A percentile compares a stretch with the other conserved stretches of the same genome.
Evolutionary conservation across 2,888 invertebrate species (phyloP).

Genomic region (Drosophila meridiana): DNA sequence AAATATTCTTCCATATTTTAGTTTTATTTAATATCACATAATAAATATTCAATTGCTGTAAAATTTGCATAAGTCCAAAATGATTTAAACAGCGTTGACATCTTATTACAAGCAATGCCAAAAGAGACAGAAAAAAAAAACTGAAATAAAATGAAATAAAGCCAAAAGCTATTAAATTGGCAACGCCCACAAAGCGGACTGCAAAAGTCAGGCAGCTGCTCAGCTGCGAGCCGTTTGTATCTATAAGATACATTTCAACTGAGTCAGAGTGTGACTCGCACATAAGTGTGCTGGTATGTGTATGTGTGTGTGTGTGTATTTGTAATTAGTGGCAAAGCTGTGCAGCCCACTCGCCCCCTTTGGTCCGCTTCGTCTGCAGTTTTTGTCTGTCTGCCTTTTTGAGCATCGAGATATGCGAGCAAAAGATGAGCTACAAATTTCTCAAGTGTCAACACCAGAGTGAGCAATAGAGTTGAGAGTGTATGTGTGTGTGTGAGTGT

Average conservation of each 20-base stretch:
- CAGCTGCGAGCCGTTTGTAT: constrained; percentile 23
- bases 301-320: constrained; percentile 37
- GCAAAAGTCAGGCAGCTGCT: constrained; percentile 37
- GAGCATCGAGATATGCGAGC: constrained; percentile 73
- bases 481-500: constrained; percentile 15
- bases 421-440: constrained; percentile 84
- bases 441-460: constrained; percentile 85
- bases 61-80: constrained; percentile 35
- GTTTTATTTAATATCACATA: background rate
- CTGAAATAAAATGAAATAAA: background rate
- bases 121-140: constrained; percentile 36
- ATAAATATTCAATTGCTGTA: constrained; percentile 30
- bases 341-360: background rate
- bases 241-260: constrained; percentile 59
- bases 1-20: background rate
- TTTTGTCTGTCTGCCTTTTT: constrained; percentile 60
- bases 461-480: constrained; percentile 40
- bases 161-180: constrained; percentile 26
- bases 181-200: constrained; percentile 32
- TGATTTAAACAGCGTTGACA: constrained; percentile 74
- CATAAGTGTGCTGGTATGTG: constrained; percentile 11
- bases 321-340: constrained; percentile 73
- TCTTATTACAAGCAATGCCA: constrained; percentile 74
- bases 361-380: constrained; percentile 48
- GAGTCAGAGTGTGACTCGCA: constrained; percentile 22